phyloP scores from a whole-genome alignment of 2,888 invertebrate species.

The Tipula confusa region DNA sequence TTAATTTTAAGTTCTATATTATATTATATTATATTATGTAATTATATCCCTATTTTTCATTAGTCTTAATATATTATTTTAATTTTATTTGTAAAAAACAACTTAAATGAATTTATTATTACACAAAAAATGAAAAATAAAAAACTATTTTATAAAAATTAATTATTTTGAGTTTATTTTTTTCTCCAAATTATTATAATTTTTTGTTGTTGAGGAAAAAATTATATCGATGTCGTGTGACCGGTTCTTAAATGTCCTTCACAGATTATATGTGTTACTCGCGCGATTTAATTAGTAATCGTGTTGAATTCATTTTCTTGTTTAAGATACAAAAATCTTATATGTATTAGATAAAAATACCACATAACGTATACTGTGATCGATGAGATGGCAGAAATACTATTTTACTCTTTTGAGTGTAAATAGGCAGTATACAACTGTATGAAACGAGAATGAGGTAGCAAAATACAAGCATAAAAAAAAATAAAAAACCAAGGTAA shows the following conservation, averaged over 20 bases:
- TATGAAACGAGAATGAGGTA: background rate
- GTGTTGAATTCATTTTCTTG: background rate
- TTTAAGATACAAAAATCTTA: background rate
- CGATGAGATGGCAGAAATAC: background rate
- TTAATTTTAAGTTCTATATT: background rate
- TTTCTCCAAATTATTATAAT: background rate
- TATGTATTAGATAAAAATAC: background rate
- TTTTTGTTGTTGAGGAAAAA: background rate
- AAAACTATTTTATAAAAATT: background rate
- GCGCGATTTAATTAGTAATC: background rate
- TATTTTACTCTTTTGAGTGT: background rate
- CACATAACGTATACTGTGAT: background rate
- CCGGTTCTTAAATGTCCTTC: background rate
- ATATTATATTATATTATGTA: background rate
- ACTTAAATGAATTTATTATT: constrained; percentile 25
- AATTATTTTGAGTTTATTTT: background rate
- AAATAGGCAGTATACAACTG: background rate
- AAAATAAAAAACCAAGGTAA: background rate
- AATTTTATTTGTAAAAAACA: constrained; percentile 5
- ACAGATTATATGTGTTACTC: background rate
- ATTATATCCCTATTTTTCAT: constrained; percentile 9
- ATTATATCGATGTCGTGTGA: background rate
- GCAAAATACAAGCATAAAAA: background rate
- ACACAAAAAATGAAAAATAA: constrained; percentile 20
- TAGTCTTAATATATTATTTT: constrained; percentile 12